Conservation (phyloP, 2,797 vertebrate genomes). For the Xenopus petersii region DNA sequence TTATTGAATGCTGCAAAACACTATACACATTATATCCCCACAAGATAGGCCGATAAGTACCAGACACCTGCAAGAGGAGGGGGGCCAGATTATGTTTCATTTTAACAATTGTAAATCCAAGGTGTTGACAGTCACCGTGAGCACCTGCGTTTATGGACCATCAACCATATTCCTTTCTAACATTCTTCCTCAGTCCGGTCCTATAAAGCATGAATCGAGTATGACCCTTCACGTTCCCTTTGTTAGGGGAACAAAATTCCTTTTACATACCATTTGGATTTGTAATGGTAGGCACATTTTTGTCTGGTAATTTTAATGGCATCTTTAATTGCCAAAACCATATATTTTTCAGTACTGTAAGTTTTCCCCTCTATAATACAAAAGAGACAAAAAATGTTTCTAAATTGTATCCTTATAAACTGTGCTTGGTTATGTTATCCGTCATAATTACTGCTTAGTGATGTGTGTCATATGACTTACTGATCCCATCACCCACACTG, state of each 20-base stretch:
- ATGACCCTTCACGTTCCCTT: not conserved
- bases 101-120: conserved; percentile 46
- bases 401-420: too few species aligned
- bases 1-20: conserved; percentile 40
- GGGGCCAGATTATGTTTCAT: conserved; percentile 32
- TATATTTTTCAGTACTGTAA: too few species aligned
- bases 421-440: too few species aligned
- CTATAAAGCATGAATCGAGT: not conserved
- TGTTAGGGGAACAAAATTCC: not conserved
- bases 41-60: conserved; percentile 41
- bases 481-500: too few species aligned
- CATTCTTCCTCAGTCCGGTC: conserved; percentile 17
- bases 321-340: too few species aligned
- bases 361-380: too few species aligned
- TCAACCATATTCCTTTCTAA: conserved; percentile 35
- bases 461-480: too few species aligned
- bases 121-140: conserved; percentile 40
- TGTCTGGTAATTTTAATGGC: not conserved
- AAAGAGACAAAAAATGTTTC: too few species aligned
- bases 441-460: too few species aligned
- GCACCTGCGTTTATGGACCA: conserved; percentile 40
- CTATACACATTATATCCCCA: conserved; percentile 44
- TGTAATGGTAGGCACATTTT: not conserved
- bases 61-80: conserved; percentile 43
- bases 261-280: not conserved